Conservation (phyloP, 2,888 invertebrate genomes). For the Hyalella azteca region DNA sequence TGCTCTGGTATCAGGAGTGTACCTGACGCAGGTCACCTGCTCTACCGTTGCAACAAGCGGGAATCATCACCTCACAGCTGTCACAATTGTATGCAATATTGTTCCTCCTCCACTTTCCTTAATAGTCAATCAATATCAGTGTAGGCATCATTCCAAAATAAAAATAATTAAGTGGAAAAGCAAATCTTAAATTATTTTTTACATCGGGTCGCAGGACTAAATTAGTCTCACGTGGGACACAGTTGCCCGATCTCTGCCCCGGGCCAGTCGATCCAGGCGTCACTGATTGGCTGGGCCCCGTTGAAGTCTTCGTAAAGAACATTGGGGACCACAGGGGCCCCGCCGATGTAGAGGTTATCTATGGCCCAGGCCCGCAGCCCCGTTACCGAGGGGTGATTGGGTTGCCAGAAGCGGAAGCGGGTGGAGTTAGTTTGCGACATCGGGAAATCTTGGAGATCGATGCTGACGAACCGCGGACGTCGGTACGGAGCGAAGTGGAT, state of each 20-base stretch:
- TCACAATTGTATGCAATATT: no score
- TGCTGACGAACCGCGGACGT: constrained; percentile 60
- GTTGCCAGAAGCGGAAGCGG: constrained; percentile 64
- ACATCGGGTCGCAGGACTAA: not conserved
- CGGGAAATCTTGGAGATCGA: constrained; percentile 61
- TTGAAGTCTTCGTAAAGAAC: constrained; percentile 62
- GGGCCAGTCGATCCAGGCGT: constrained; percentile 64
- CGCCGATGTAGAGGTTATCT: constrained; percentile 64
- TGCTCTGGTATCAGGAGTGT: no score
- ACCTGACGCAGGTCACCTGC: no score
- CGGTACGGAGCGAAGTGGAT: constrained; percentile 58
- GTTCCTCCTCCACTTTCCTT: not conserved
- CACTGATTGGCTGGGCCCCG: constrained; percentile 59
- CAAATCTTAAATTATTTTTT: no score
- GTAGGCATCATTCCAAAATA: no score
- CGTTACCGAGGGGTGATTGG: constrained; percentile 60
- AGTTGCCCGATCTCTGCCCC: constrained; percentile 62
- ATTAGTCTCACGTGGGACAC: constrained; percentile 61
- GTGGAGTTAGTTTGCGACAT: constrained; percentile 63
- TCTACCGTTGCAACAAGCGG: no score
- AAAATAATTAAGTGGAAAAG: no score
- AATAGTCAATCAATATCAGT: no score
- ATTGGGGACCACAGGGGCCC: constrained; percentile 61
- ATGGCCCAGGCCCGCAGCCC: constrained; percentile 62
- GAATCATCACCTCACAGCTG: no score